phyloP scores from a whole-genome alignment of 2,797 vertebrate genomes.

The Pseudochirops corinnae region DNA sequence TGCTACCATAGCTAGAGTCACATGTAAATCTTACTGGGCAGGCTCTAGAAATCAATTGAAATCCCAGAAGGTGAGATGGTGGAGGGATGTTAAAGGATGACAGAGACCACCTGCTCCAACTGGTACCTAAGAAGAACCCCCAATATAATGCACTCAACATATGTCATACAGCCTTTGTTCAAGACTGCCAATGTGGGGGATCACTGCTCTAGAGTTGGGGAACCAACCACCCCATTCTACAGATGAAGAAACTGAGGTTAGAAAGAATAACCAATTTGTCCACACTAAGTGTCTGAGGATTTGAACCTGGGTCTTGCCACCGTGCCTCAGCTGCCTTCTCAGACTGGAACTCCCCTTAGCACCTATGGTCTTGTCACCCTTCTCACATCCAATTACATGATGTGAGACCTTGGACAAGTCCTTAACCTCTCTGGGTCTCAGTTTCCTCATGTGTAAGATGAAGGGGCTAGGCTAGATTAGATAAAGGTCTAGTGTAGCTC shows the following conservation, averaged over 20 bases:
- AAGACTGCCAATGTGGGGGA: not conserved
- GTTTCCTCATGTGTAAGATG: not conserved
- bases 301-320: not conserved
- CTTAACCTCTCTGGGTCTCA: not conserved
- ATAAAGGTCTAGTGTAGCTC: not conserved
- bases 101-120: not conserved
- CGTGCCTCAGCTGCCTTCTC: not conserved
- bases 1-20: not conserved
- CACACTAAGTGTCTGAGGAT: not conserved
- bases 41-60: not conserved
- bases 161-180: not conserved
- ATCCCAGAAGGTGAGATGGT: not conserved
- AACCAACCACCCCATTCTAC: not conserved
- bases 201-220: not conserved
- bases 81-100: not conserved
- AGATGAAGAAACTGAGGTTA: not conserved
- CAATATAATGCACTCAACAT: not conserved
- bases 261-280: not conserved
- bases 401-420: not conserved
- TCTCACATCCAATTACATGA: not conserved
- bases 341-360: not conserved
- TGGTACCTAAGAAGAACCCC: not conserved
- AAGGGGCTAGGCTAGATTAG: not conserved
- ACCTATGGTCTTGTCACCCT: not conserved
- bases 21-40: not conserved